A percentile compares a stretch with the other conserved stretches of the same genome.
phyloP scores from a whole-genome alignment of 2,888 invertebrate species.

The Liodrosophila aerea region DNA sequence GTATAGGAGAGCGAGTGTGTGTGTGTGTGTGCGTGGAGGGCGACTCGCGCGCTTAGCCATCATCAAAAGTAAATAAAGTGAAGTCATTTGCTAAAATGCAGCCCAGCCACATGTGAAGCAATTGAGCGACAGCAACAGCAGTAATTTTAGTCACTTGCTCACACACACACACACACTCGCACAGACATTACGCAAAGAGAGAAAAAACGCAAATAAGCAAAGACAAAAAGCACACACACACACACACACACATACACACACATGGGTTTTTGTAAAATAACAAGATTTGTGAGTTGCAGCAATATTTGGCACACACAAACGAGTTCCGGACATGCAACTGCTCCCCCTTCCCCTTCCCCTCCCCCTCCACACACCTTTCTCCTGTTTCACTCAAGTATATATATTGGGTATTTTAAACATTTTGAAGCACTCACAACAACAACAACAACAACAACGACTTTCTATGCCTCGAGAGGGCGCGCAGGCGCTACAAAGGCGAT shows the following conservation, averaged over 20 bases:
- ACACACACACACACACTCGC: slow-evolving; percentile 7
- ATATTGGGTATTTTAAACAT: neutral
- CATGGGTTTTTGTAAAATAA: slow-evolving; percentile 43
- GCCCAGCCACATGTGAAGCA: slow-evolving; percentile 53
- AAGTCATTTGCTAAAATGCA: slow-evolving; percentile 79
- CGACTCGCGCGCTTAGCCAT: slow-evolving; percentile 34
- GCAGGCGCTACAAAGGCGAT: slow-evolving; percentile 10
- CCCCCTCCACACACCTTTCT: neutral
- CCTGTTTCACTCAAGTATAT: neutral
- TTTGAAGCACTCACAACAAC: slow-evolving; percentile 22
- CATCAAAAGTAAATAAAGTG: slow-evolving; percentile 59
- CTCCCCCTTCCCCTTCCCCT: neutral
- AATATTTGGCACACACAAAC: slow-evolving; percentile 75
- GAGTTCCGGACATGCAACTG: slow-evolving; percentile 65
- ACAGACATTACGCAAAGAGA: neutral
- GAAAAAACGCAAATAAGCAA: slow-evolving; percentile 7
- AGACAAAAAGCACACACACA: slow-evolving; percentile 24
- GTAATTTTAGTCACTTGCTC: slow-evolving; percentile 44
- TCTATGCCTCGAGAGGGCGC: slow-evolving; percentile 37
- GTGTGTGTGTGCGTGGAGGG: neutral
- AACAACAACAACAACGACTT: slow-evolving; percentile 36
- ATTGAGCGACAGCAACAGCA: slow-evolving; percentile 17
- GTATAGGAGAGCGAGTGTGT: neutral
- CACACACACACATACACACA: too few species aligned
- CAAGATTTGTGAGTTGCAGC: slow-evolving; percentile 74